These are phyloP conservation scores for Periophthalmus magnuspinnatus DNA, from an alignment of 2,797 vertebrate species.

Conservation along the genomic window DNA sequence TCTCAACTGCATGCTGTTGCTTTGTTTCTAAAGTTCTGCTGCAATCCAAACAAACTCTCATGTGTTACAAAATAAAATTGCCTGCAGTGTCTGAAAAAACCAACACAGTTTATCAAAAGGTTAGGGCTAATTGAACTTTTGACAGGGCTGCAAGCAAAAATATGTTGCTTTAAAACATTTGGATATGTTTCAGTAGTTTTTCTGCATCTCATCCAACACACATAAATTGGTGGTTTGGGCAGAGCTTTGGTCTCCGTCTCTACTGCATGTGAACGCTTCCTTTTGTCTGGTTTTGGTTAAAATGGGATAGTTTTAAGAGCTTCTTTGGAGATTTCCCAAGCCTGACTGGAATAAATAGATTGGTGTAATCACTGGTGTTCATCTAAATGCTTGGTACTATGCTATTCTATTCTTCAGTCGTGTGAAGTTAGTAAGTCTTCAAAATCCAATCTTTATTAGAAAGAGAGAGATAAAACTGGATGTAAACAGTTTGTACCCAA, in stretches of 20 bases:
- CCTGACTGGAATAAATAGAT: conserved; percentile 20
- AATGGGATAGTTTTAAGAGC: conserved; percentile 4
- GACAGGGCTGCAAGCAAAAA: conserved; percentile 22
- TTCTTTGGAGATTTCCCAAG: conserved; percentile 17
- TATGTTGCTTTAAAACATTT: background rate
- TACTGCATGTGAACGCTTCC: conserved; percentile 1
- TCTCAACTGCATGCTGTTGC: background rate
- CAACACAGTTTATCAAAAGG: conserved; percentile 28
- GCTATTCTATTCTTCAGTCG: conserved; percentile 9
- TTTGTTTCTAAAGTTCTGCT: background rate
- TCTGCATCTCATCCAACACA: conserved; percentile 5
- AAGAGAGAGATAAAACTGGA: conserved; percentile 16
- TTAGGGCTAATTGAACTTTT: conserved; percentile 31
- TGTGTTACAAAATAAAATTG: conserved; percentile 12
- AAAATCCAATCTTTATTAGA: conserved; percentile 8
- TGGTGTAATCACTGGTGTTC: conserved; percentile 6
- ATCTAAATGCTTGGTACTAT: conserved; percentile 13
- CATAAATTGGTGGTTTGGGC: background rate
- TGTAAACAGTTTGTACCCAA: conserved; percentile 25
- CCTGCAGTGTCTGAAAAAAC: conserved; percentile 15
- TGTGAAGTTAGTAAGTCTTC: background rate
- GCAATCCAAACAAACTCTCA: background rate
- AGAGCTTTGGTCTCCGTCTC: conserved; percentile 5
- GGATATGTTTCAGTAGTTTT: conserved; percentile 17
- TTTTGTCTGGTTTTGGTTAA: conserved; percentile 22